Evolutionary conservation across 2,113 vertebrate species (phyloP).

Genomic region (Entelurus aequoreus): DNA sequence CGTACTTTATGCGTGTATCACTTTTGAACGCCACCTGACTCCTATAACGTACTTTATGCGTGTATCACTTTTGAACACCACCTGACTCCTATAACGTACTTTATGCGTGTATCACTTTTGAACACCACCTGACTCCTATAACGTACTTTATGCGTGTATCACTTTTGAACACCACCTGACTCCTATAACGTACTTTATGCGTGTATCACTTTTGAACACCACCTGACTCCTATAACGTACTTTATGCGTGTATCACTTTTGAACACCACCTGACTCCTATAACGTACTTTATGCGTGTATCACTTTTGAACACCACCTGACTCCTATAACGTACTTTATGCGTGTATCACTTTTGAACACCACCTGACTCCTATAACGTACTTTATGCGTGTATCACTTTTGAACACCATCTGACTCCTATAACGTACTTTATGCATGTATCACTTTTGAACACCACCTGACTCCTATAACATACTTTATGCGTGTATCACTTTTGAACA

Average conservation of each 20-base stretch:
- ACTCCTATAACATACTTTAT: background rate
- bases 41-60: too few relatives aligned
- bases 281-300: background rate
- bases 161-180: background rate
- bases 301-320: background rate
- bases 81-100: background rate
- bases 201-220: background rate
- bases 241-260: background rate
- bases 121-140: background rate
- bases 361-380: background rate
- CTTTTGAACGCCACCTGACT: background rate
- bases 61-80: background rate
- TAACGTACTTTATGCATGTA: background rate
- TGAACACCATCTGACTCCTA: background rate
- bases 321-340: background rate
- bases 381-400: background rate
- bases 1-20: background rate
- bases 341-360: background rate
- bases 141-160: background rate
- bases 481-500: background rate
- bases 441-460: background rate
- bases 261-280: background rate
- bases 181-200: background rate
- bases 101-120: background rate
- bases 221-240: background rate